Evolutionary conservation across 2,113 vertebrate genomes (phyloP).

Genomic region (Python bivittatus): DNA sequence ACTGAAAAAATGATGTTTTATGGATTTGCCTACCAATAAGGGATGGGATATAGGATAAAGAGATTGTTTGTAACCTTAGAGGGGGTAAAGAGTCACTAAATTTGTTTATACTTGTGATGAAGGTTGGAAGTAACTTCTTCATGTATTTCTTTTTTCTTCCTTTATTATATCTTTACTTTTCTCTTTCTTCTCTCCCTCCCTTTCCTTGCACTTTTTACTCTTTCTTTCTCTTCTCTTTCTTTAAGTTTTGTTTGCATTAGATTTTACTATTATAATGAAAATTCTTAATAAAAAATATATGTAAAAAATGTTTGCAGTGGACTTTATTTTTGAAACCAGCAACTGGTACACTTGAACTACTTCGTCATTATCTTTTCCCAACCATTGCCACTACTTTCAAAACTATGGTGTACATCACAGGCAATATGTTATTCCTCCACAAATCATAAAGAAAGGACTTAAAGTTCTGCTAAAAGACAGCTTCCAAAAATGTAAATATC

Average conservation of each 20-base stretch:
- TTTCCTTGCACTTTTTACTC: not conserved
- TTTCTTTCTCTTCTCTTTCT: not conserved
- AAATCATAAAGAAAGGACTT: slow-evolving; percentile 58
- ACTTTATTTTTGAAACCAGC: not conserved
- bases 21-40: not conserved
- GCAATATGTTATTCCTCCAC: slow-evolving; percentile 43
- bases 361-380: not conserved
- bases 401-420: not conserved
- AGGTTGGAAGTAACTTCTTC: not conserved
- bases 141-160: not conserved
- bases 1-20: not conserved
- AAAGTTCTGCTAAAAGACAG: slow-evolving; percentile 54
- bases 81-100: too few relatives aligned
- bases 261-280: not conserved
- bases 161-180: not conserved
- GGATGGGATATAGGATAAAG: not conserved
- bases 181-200: not conserved
- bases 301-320: not conserved
- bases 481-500: slow-evolving; percentile 66
- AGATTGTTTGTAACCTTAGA: not conserved
- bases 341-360: not conserved
- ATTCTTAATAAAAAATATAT: not conserved
- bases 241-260: not conserved
- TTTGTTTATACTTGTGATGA: too few relatives aligned
- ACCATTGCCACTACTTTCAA: slow-evolving; percentile 14